Evolutionary conservation across 2,888 invertebrate genomes (phyloP).

Genomic region (Philereme transversata): DNA sequence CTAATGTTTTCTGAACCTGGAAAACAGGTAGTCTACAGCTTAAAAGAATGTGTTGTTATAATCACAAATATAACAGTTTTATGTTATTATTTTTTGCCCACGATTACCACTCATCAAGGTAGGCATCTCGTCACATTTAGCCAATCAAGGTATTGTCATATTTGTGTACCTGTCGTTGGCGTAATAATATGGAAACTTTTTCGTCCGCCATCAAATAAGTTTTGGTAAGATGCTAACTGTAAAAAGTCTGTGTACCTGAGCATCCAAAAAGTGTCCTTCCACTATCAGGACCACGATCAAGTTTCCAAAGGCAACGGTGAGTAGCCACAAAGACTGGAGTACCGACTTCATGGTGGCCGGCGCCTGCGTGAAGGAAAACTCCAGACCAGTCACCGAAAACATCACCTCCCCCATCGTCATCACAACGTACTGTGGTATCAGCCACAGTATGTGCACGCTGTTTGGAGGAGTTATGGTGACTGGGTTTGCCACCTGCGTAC

Average conservation of each 20-base stretch:
- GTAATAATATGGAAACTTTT: too few species aligned
- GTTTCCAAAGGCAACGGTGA: slow-evolving; percentile 97
- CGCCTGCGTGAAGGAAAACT: slow-evolving; percentile 98
- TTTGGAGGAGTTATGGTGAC: slow-evolving; percentile 87
- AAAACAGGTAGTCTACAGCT: background rate
- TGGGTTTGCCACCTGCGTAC: slow-evolving; percentile 55
- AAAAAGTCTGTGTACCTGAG: slow-evolving; percentile 82
- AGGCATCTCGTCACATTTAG: too few species aligned
- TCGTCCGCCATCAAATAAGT: too few species aligned
- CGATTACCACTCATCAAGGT: too few species aligned
- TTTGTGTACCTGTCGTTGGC: too few species aligned
- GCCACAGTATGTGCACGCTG: slow-evolving; percentile 91
- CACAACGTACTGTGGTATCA: slow-evolving; percentile 96
- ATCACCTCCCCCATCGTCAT: slow-evolving; percentile 97
- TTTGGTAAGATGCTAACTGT: too few species aligned
- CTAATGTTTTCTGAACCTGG: too few species aligned
- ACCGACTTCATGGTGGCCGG: slow-evolving; percentile 97
- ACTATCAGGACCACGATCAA: slow-evolving; percentile 95
- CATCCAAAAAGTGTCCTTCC: slow-evolving; percentile 89
- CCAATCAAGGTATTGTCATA: too few species aligned
- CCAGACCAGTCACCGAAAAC: slow-evolving; percentile 97
- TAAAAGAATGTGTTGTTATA: too few species aligned
- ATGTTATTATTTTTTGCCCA: too few species aligned
- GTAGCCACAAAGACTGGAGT: slow-evolving; percentile 94
- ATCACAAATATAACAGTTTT: too few species aligned